Percentiles rank a stretch among this genome's conserved stretches.
Evolutionary conservation across 2,797 vertebrate species (phyloP).

Genomic region (Dicrostonyx torquatus): DNA sequence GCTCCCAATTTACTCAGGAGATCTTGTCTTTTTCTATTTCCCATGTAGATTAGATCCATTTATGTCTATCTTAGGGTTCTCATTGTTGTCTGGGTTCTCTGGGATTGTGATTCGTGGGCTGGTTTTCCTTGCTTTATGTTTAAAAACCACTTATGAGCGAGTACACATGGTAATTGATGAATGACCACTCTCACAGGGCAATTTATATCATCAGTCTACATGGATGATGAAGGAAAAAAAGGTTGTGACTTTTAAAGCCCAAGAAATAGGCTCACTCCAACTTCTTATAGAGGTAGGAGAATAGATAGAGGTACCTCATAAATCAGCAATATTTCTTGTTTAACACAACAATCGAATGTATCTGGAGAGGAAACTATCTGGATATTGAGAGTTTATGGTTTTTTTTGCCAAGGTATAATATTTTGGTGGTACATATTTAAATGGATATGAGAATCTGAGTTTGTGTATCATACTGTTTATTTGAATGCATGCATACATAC

Average conservation of each 20-base stretch:
- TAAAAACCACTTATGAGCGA: no score
- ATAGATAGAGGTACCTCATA: background rate
- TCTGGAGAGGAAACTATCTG: background rate
- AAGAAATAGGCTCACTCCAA: background rate
- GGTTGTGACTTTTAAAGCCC: background rate
- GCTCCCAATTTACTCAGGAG: no score
- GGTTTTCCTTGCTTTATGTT: no score
- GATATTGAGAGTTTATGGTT: background rate
- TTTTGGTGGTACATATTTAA: conserved; percentile 23
- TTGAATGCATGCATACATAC: conserved; percentile 50
- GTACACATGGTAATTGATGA: background rate
- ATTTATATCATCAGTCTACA: background rate
- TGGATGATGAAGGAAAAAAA: background rate
- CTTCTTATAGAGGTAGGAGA: conserved; percentile 27
- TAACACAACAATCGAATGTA: background rate
- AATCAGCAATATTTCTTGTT: conserved; percentile 28
- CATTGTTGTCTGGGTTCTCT: no score
- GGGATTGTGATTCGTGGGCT: no score
- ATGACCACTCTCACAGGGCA: background rate
- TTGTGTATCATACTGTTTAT: conserved; percentile 49
- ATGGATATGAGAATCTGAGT: conserved; percentile 39
- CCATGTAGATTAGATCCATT: no score
- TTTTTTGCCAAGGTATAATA: conserved; percentile 31
- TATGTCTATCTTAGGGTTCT: no score
- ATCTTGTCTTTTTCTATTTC: no score